Evolutionary conservation across 2,113 vertebrate species (phyloP).

Genomic region (Macheiramphus alcinus): DNA sequence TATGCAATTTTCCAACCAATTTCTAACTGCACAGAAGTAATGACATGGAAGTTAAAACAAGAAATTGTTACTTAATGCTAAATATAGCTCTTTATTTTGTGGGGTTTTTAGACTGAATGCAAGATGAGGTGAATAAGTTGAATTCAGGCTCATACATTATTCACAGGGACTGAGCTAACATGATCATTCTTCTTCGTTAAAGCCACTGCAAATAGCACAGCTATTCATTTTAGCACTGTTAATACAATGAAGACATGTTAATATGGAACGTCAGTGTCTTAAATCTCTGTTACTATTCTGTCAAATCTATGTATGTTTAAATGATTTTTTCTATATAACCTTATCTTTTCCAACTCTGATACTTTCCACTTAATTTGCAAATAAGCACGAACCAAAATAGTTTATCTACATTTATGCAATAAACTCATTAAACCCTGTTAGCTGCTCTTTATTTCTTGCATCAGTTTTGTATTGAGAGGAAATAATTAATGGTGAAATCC

Average conservation of each 20-base stretch:
- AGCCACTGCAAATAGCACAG: slow-evolving; percentile 33
- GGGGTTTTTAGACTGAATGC: background rate
- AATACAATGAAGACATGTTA: slow-evolving; percentile 42
- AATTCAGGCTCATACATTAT: slow-evolving; percentile 58
- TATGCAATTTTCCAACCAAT: slow-evolving; percentile 16
- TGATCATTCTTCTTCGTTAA: slow-evolving; percentile 40
- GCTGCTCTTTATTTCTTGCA: background rate
- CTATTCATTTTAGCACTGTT: slow-evolving; percentile 54
- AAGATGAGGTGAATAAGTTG: slow-evolving; percentile 46
- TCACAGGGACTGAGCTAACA: slow-evolving; percentile 53
- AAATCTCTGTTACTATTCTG: background rate
- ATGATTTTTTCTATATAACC: background rate
- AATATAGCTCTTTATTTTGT: slow-evolving; percentile 32
- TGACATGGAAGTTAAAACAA: slow-evolving; percentile 29
- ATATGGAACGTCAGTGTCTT: background rate
- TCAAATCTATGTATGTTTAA: background rate
- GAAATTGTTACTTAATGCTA: slow-evolving; percentile 41
- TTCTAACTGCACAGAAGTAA: background rate
- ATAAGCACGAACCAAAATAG: background rate
- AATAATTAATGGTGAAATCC: slow-evolving; percentile 62
- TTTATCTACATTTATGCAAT: slow-evolving; percentile 14
- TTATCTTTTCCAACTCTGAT: background rate
- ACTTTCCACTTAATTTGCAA: background rate
- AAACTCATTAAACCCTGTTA: slow-evolving; percentile 42
- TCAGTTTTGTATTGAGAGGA: slow-evolving; percentile 25